These are phyloP conservation scores for Escarpia spicata DNA, from an alignment of 2,888 invertebrate species.

Conservation along the genomic window DNA sequence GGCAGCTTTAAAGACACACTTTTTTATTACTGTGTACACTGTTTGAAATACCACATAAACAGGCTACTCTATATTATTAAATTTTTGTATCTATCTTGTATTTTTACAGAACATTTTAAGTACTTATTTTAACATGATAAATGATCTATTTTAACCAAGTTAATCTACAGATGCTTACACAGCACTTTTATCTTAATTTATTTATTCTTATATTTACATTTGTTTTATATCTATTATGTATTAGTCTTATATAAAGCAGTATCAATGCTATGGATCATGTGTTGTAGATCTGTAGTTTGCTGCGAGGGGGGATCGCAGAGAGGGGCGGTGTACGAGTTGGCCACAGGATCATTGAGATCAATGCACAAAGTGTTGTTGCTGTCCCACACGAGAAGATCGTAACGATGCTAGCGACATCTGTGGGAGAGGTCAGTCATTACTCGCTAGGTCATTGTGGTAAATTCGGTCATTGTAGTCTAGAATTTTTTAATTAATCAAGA, in stretches of 20 bases:
- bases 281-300: constrained; percentile 92
- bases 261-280: not conserved
- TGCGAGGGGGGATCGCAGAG: constrained; percentile 98
- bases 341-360: constrained; percentile 99
- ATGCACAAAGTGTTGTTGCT: constrained; percentile 98
- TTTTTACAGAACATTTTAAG: no score
- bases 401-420: constrained; percentile 96
- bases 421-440: constrained; percentile 85
- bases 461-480: not conserved
- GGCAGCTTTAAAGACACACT: no score
- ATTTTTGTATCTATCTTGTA: no score
- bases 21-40: no score
- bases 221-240: no score
- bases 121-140: no score
- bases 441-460: not conserved
- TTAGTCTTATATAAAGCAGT: not conserved
- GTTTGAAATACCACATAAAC: no score
- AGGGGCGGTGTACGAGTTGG: constrained; percentile 98
- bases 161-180: no score
- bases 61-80: no score
- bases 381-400: constrained; percentile 99
- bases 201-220: no score
- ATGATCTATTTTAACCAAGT: no score
- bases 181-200: no score
- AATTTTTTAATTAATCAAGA: not conserved